Base-by-base conservation (phyloP, 2,113 vertebrate genomes). In the Chloebia gouldiae region DNA sequence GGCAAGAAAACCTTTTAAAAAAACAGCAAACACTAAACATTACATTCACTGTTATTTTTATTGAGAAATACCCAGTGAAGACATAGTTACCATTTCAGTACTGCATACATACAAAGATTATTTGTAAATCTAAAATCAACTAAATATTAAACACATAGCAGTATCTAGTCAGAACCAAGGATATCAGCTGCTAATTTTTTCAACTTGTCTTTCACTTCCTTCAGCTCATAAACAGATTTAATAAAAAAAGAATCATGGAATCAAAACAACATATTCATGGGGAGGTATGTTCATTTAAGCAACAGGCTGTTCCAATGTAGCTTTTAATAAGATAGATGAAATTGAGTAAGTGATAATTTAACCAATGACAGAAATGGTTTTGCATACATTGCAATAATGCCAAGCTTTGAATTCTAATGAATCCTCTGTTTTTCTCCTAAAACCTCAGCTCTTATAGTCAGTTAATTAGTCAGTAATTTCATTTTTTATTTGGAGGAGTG, bases 151-250 rank as follows among this genome's bases (percentile, higher is more conserved):
- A 90, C 40, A 69, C 11, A 11, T 37, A 93, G 72, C 80, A 92
- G 51, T 63, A 94, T 64, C 85, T 66, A 93, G 72, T 93, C 72
- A 88, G 79, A 94, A 92, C 56, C 42, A 77, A 56, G 50, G 60
- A 81, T 80, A 93, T 90, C 88, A 93, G 77, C 86, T 92, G 93
- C 76, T 95, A 92, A 86, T 94, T 95, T 95, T 92, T 95, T 93
- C 91, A 24, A 69, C 88, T 95, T 81, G 86, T 93, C 93, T 94
- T 95, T 94, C 92, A 91, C 93, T 94, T 96, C 72, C 85, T 94
- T 93, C 88, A 93, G 82, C 92, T 96, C 95, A 94, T 88, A 93
- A 97, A 94, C 92, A 83, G 79, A 92, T 90, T 92, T 79, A 96
- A 95, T 75, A 90, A 86, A 96, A 96, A 95, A 94, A 83, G 88